Evolutionary conservation across 2,888 invertebrate species (phyloP), one percentile per base, ranked within the genome.

Genomic region (Rhabditoides inermis): DNA sequence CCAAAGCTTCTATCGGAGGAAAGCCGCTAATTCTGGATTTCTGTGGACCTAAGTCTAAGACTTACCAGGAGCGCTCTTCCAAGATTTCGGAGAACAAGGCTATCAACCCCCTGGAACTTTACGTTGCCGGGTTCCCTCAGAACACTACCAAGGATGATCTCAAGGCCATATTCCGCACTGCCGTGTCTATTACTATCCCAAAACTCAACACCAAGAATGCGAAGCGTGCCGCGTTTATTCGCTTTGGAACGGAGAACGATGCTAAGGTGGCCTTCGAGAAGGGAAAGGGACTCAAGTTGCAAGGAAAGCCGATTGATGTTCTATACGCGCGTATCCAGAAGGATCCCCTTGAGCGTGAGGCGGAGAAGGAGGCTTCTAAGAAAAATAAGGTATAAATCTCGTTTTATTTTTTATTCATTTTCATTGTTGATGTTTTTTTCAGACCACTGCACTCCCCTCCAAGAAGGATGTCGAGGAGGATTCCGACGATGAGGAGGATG

Each of bases 181-280:
- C 63, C 0, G 51, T 55, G 7, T 55, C 59, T 2, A 49, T 65
- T 40, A 59, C 53, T n/a, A 53, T 65, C 35, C 51, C 22, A n/a
- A n/a, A n/a, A n/a, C n/a, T n/a, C n/a, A n/a, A n/a, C n/a, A n/a
- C n/a, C n/a, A n/a, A n/a, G 18, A 48, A 39, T 35, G 15, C 25
- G 25, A 36, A 46, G 23, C 12, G 18, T 2, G 42, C 44, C n/a
- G 69, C 64, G 18, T 63, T 58, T 52, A 39, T 70, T 22, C 51
- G 50, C 12, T 70, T 70, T 42, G 61, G 55, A 40, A 55, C 50
- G 3, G 70, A 68, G 49, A 56, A 49, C 15, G 68, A 67, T 28
- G 69, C 70, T 4, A 52, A 61, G 45, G 57, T 57, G 28, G 70
- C 67, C 15, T 70, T 69, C 37, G 55, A 62, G 6, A 65, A 68